Conservation (phyloP, 2,888 invertebrate species). For the Fabriciana adippe region DNA sequence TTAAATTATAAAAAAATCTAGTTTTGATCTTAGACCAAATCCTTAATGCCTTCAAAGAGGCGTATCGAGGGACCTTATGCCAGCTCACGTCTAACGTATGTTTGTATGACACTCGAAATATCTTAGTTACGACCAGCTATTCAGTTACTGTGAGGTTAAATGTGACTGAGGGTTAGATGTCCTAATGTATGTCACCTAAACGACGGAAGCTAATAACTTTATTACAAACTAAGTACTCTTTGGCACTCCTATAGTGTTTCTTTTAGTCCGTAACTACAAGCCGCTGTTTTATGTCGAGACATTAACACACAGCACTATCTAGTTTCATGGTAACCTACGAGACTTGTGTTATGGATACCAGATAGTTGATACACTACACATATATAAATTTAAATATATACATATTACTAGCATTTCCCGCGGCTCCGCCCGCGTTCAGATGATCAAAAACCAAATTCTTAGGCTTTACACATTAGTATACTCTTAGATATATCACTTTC, state of each 20-base stretch:
- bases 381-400: too few relatives aligned
- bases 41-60: constrained; percentile 61
- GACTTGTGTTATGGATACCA: too few relatives aligned
- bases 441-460: too few relatives aligned
- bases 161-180: constrained; percentile 31
- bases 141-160: constrained; percentile 45
- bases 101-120: constrained; percentile 62
- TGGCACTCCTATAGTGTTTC: background rate
- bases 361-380: too few relatives aligned
- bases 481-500: too few relatives aligned
- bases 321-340: too few relatives aligned
- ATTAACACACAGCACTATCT: too few relatives aligned
- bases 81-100: constrained; percentile 59
- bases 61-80: constrained; percentile 57
- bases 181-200: background rate
- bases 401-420: too few relatives aligned
- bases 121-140: constrained; percentile 59
- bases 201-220: background rate
- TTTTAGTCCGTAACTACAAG: too few relatives aligned
- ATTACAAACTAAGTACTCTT: background rate
- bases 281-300: too few relatives aligned
- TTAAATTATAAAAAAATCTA: background rate
- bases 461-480: too few relatives aligned
- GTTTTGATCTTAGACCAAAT: constrained; percentile 44
- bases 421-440: too few relatives aligned